Evolutionary conservation across 2,113 vertebrate species (phyloP), one percentile per base, ranked within the genome.

Genomic region (Pungitius pungitius): DNA sequence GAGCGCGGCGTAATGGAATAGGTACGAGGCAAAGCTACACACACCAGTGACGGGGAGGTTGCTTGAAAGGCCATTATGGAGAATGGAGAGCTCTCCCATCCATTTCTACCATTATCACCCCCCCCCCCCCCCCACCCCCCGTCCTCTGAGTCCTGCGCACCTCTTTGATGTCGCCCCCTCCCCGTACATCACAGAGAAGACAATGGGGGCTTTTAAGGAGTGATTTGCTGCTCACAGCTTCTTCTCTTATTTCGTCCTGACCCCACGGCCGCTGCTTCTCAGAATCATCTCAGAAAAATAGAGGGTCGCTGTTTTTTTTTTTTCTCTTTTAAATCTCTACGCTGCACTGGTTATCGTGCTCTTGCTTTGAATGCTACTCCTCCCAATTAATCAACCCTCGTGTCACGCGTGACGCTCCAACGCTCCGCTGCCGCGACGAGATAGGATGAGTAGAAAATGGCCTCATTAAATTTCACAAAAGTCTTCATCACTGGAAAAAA

Each of bases 191-290:
- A 84, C 62, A 85, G 57, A 69, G 52, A 73, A 82, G 40, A 92
- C 77, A 79, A 85, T 54, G 67, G 65, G 66, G 74, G 81, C 83
- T 89, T 92, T 92, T 78, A 91, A 82, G 77, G 82, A 77, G 75
- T 87, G 80, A 89, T 91, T 89, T 88, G 43, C 83, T 22, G 56
- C 39, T 33, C 58, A 10, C 45, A 61, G 73, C 60, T 62, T 33
- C 26, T 22, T 11, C 22, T 7, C 22, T 67, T 18, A 62, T 79
- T 78, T 78, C 33, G 81, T 88, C 70, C 74, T 69, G 56, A 71
- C 76, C 81, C 68, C 51, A n/a, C 18, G 22, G 55, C 35, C 49
- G 14, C 76, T 69, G 43, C 69, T 45, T 71, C 72, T 77, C 33
- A 37, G 58, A 56, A 79, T 79, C 83, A 58, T 59, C 77, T 84